Evolutionary conservation across 2,888 invertebrate species (phyloP).

Genomic region (Drosophila glabriapex): DNA sequence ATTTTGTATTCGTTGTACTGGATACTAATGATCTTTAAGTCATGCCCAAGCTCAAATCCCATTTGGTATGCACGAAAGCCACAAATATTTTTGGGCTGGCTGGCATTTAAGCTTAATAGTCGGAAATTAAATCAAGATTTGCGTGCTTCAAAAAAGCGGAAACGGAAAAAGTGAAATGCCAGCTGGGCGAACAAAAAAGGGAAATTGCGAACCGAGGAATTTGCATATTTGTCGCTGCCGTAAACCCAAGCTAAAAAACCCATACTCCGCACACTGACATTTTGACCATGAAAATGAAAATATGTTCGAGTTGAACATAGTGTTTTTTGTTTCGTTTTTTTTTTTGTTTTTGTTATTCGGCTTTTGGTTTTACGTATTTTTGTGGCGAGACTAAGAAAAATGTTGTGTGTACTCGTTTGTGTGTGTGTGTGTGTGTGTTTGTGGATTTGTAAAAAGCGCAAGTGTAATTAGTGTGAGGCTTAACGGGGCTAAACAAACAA

Average conservation of each 20-base stretch:
- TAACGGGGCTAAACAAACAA: slow-evolving; percentile 74
- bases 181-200: slow-evolving; percentile 22
- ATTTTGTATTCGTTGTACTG: not conserved
- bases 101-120: slow-evolving; percentile 63
- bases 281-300: slow-evolving; percentile 76
- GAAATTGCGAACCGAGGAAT: slow-evolving; percentile 56
- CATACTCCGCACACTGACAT: slow-evolving; percentile 41
- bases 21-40: slow-evolving; percentile 32
- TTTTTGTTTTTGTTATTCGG: slow-evolving; percentile 5
- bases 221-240: slow-evolving; percentile 68
- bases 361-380: slow-evolving; percentile 23
- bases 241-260: slow-evolving; percentile 9
- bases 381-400: slow-evolving; percentile 71
- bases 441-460: slow-evolving; percentile 73
- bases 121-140: slow-evolving; percentile 78
- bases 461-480: slow-evolving; percentile 78
- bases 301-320: slow-evolving; percentile 57
- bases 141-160: slow-evolving; percentile 49
- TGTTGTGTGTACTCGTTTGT: slow-evolving; percentile 32
- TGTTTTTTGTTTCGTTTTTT: slow-evolving; percentile 3
- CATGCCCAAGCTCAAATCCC: slow-evolving; percentile 18
- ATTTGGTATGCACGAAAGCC: slow-evolving; percentile 33
- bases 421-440: slow-evolving; percentile 24
- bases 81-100: slow-evolving; percentile 58
- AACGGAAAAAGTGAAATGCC: slow-evolving; percentile 41